Percentiles rank a stretch among this genome's conserved stretches.
These are phyloP conservation scores for Micromys minutus DNA, from an alignment of 2,113 vertebrate species.

Conservation along the genomic window DNA sequence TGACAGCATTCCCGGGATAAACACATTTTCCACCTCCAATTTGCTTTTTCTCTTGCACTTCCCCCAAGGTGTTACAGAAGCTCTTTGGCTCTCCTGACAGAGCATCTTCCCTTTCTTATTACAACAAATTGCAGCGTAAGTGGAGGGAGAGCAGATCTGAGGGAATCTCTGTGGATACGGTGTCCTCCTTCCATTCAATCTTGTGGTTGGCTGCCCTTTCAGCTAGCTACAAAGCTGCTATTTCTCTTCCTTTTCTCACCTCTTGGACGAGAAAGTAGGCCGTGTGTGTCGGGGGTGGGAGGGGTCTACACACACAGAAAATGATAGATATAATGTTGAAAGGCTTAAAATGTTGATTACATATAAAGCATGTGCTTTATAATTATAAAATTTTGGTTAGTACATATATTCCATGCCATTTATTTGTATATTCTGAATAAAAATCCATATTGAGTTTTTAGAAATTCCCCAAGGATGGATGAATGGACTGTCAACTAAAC, in stretches of 20 bases:
- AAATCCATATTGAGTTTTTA: constrained; percentile 66
- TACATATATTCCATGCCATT: constrained; percentile 62
- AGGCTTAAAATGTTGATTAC: constrained; percentile 75
- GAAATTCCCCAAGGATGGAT: constrained; percentile 49
- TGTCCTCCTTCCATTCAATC: constrained; percentile 85
- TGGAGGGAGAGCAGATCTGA: constrained; percentile 80
- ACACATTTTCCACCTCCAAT: constrained; percentile 59
- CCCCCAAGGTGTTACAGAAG: constrained; percentile 68
- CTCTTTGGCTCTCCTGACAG: constrained; percentile 81
- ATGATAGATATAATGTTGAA: constrained; percentile 69
- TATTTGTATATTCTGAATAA: constrained; percentile 67
- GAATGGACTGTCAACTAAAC: constrained; percentile 45
- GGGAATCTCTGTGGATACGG: constrained; percentile 82
- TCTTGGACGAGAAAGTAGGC: constrained; percentile 56
- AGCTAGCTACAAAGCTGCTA: constrained; percentile 81
- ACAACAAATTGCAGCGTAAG: constrained; percentile 80
- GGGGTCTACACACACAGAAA: constrained; percentile 29
- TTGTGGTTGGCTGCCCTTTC: constrained; percentile 83
- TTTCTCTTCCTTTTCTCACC: constrained; percentile 82
- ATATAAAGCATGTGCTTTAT: constrained; percentile 68
- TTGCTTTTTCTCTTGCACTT: constrained; percentile 43
- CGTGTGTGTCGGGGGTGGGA: too few species aligned
- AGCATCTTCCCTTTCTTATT: constrained; percentile 84
- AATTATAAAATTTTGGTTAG: constrained; percentile 39
- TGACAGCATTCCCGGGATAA: constrained; percentile 71